Conservation (phyloP, 2,888 invertebrate genomes). For the Meteorus cinctellus region DNA sequence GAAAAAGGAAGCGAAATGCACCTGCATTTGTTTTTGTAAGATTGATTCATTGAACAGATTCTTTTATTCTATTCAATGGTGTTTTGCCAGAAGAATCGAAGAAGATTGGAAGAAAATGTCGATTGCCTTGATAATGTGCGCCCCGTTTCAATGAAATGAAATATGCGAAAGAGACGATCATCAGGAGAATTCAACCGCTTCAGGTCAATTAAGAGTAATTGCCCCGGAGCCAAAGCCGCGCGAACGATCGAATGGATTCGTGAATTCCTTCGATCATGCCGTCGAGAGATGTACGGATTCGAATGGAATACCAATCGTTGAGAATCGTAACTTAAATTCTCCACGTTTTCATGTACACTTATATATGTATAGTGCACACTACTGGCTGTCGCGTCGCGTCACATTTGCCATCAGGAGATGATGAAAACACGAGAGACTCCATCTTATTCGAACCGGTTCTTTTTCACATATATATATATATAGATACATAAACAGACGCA, state of each 20-base stretch:
- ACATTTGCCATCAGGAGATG: slow-evolving; percentile 17
- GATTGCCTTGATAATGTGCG: slow-evolving; percentile 25
- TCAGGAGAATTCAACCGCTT: slow-evolving; percentile 54
- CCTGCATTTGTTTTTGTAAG: slow-evolving; percentile 19
- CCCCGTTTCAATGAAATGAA: slow-evolving; percentile 20
- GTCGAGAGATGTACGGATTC: slow-evolving; percentile 52
- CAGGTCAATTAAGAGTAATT: slow-evolving; percentile 62
- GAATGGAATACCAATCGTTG: slow-evolving; percentile 58
- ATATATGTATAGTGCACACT: slow-evolving; percentile 28
- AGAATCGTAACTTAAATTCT: slow-evolving; percentile 46
- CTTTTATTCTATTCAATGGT: slow-evolving; percentile 14
- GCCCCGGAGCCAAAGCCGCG: slow-evolving; percentile 47
- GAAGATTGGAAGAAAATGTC: not conserved
- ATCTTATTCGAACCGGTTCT: slow-evolving; percentile 50
- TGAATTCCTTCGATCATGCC: slow-evolving; percentile 54
- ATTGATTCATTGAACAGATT: slow-evolving; percentile 9
- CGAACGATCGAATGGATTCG: slow-evolving; percentile 54
- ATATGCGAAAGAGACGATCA: slow-evolving; percentile 33
- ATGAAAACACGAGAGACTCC: slow-evolving; percentile 38
- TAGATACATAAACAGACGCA: not conserved
- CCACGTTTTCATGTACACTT: slow-evolving; percentile 35
- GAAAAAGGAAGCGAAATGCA: too few relatives aligned
- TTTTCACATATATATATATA: slow-evolving; percentile 37
- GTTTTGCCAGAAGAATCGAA: slow-evolving; percentile 9
- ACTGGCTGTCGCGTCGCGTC: not conserved